These are phyloP conservation scores for Dreissena polymorpha DNA, from an alignment of 1,140 invertebrate species.

Conservation along the genomic window DNA sequence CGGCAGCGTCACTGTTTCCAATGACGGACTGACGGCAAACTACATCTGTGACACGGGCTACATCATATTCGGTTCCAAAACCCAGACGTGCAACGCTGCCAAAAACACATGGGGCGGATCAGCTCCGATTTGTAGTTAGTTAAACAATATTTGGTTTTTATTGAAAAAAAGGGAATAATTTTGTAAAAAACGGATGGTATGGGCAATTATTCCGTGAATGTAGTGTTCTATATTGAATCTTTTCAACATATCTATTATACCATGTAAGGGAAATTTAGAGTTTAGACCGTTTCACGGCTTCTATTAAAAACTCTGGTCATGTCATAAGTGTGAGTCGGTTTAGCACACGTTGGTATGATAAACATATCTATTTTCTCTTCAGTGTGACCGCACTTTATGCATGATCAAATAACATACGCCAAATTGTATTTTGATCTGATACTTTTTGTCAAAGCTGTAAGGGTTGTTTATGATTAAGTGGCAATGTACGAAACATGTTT, in stretches of 20 bases:
- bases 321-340: too few relatives aligned
- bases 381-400: too few relatives aligned
- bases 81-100: neutral
- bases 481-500: neutral
- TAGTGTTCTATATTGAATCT: neutral
- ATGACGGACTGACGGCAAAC: slow-evolving; percentile 24
- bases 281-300: neutral
- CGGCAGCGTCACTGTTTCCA: slow-evolving; percentile 24
- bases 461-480: neutral
- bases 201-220: too few relatives aligned
- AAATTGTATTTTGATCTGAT: too few relatives aligned
- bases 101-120: slow-evolving; percentile 17
- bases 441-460: too few relatives aligned
- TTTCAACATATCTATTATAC: neutral
- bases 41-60: slow-evolving; percentile 31
- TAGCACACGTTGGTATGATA: too few relatives aligned
- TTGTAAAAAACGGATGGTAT: neutral
- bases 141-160: neutral
- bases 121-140: slow-evolving; percentile 27
- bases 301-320: too few relatives aligned
- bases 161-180: neutral
- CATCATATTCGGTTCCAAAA: neutral
- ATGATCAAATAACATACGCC: too few relatives aligned
- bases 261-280: neutral
- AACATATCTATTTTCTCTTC: too few relatives aligned